Conservation (phyloP, 2,113 vertebrate species). For the Coracopsis vasa region DNA sequence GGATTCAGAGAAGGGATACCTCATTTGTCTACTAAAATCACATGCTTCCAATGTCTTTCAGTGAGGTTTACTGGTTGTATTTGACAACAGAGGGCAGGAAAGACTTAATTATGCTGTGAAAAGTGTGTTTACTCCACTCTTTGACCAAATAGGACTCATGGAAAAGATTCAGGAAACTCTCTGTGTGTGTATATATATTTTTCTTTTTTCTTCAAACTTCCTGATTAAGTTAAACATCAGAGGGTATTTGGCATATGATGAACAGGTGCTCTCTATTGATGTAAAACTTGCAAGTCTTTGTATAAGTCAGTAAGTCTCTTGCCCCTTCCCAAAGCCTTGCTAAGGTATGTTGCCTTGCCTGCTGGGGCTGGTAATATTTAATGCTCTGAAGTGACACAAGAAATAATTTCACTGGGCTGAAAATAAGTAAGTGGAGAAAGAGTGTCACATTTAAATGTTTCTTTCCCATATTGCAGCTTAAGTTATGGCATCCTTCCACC, state of each 20-base stretch:
- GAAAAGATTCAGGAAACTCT: background rate
- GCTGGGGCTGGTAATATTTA: background rate
- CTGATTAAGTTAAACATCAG: background rate
- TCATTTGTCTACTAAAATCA: conserved; percentile 14
- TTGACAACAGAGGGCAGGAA: background rate
- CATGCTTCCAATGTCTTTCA: background rate
- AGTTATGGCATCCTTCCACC: background rate
- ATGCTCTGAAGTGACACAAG: background rate
- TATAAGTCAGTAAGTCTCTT: background rate
- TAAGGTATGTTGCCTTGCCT: background rate
- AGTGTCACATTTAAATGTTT: background rate
- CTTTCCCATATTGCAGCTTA: background rate
- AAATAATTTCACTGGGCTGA: background rate
- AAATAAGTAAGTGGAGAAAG: background rate
- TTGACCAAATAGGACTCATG: background rate
- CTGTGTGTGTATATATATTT: background rate
- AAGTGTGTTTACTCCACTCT: background rate
- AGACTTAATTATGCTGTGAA: background rate
- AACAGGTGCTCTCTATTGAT: background rate
- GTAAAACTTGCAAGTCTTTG: background rate
- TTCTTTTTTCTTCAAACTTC: background rate
- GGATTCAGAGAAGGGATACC: conserved; percentile 29
- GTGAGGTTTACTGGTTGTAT: background rate
- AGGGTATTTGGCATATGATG: background rate
- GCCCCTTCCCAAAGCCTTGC: background rate